Conservation (phyloP, 2,113 vertebrate genomes). For the Sylvietta virens region DNA sequence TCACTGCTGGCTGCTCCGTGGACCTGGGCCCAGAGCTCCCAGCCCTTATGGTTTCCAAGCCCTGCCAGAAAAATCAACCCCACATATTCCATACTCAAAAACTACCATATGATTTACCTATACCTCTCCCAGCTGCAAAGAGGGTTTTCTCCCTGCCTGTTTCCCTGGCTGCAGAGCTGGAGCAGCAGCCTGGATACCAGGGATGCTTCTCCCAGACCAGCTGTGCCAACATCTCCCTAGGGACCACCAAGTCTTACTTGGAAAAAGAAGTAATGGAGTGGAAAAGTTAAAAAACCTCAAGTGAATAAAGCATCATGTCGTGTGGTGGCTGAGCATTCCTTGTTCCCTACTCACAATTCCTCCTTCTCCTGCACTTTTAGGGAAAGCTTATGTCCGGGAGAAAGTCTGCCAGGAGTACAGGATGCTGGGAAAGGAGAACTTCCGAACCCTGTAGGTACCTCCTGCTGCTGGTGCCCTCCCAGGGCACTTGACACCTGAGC, state of each 20-base stretch:
- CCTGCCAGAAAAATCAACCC: neutral
- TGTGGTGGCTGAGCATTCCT: neutral
- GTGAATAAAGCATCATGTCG: accelerated
- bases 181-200: neutral
- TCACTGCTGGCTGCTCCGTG: accelerated
- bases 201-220: accelerated
- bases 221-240: neutral
- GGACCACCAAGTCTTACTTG: too few relatives aligned
- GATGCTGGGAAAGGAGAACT: slow-evolving; percentile 69
- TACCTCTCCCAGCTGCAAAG: neutral
- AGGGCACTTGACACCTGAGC: too few relatives aligned
- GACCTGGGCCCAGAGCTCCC: neutral
- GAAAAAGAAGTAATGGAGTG: neutral
- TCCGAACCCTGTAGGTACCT: slow-evolving; percentile 71
- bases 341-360: neutral
- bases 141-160: neutral
- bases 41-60: neutral
- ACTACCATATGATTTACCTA: neutral
- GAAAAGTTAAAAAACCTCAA: too few relatives aligned
- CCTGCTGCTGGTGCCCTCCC: neutral
- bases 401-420: slow-evolving; percentile 74
- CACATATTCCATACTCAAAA: accelerated
- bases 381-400: slow-evolving; percentile 67
- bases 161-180: neutral
- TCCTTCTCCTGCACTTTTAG: slow-evolving; percentile 45